Conservation (phyloP, 2,113 vertebrate species). For the Daphoenositta chrysoptera region DNA sequence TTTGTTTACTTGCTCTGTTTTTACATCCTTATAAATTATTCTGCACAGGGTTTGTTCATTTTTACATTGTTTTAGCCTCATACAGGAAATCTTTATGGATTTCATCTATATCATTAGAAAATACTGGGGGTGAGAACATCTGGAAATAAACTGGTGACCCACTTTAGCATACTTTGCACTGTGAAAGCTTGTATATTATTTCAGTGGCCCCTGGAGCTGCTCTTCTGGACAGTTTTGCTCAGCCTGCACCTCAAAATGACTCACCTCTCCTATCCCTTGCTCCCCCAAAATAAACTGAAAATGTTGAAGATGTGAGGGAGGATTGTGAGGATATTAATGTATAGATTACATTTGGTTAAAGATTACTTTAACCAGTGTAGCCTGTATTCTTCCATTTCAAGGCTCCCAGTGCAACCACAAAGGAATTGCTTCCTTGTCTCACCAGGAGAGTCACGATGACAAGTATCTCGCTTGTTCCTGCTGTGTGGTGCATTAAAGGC, state of each 20-base stretch:
- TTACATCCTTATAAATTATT: neutral
- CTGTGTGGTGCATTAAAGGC: neutral
- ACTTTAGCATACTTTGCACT: slow-evolving; percentile 15
- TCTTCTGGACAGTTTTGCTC: neutral
- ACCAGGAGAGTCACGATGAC: neutral
- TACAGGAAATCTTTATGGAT: neutral
- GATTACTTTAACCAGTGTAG: neutral
- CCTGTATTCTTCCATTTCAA: neutral
- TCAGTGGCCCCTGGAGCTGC: neutral
- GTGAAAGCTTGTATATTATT: slow-evolving; percentile 15
- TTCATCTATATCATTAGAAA: slow-evolving; percentile 10
- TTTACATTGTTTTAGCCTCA: neutral
- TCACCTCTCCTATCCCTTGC: neutral
- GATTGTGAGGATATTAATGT: neutral
- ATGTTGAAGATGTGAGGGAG: neutral
- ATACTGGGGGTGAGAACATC: neutral
- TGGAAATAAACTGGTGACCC: slow-evolving; percentile 39
- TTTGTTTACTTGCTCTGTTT: neutral
- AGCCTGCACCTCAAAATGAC: neutral
- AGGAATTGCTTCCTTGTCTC: neutral
- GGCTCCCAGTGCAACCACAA: neutral
- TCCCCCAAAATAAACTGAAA: neutral
- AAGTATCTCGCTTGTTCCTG: neutral
- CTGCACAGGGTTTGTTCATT: neutral
- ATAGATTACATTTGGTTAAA: neutral